A percentile compares a stretch with the other conserved stretches of the same genome.
Evolutionary conservation across 2,888 invertebrate genomes (phyloP).

Genomic region (Entomobrya multifasciata): DNA sequence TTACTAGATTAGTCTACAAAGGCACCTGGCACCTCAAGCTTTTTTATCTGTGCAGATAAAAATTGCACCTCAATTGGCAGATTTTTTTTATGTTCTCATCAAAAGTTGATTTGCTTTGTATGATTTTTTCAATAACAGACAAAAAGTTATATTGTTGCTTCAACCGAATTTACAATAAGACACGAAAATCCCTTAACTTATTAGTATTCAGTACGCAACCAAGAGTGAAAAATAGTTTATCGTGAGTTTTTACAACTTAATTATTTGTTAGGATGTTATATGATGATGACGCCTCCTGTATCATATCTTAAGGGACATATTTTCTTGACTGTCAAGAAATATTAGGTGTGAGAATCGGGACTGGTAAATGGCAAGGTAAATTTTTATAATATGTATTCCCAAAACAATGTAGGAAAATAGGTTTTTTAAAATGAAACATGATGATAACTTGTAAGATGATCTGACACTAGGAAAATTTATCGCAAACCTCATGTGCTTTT

Average conservation of each 20-base stretch:
- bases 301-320: too few relatives aligned
- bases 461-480: slow-evolving; percentile 32
- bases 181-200: slow-evolving; percentile 31
- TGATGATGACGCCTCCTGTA: too few relatives aligned
- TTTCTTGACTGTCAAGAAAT: slow-evolving; percentile 40
- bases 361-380: background rate
- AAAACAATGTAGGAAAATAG: background rate
- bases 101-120: too few relatives aligned
- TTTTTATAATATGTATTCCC: background rate
- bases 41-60: too few relatives aligned
- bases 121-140: too few relatives aligned
- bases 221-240: too few relatives aligned
- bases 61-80: too few relatives aligned
- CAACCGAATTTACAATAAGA: background rate
- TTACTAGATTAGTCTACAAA: too few relatives aligned
- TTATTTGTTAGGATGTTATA: slow-evolving; percentile 50
- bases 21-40: background rate
- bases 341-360: slow-evolving; percentile 50
- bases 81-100: slow-evolving; percentile 54
- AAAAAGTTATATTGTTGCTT: too few relatives aligned
- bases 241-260: slow-evolving; percentile 68
- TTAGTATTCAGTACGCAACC: slow-evolving; percentile 57
- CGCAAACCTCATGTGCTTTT: background rate
- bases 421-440: too few relatives aligned
- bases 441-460: slow-evolving; percentile 6